Percentiles rank a stretch among this genome's conserved stretches.
Evolutionary conservation across 2,888 invertebrate species (phyloP).

Genomic region (Morinoia aosen): DNA sequence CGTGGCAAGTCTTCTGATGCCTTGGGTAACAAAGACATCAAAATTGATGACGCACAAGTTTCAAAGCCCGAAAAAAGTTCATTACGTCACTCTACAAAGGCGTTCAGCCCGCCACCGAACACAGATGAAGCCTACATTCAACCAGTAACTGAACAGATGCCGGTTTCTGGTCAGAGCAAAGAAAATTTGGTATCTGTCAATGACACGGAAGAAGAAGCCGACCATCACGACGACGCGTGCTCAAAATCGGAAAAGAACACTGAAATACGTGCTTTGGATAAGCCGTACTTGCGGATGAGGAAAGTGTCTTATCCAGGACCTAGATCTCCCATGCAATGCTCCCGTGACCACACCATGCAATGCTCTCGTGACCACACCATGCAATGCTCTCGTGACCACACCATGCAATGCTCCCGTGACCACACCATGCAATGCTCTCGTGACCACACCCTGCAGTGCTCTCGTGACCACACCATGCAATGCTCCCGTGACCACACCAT

Average conservation of each 20-base stretch:
- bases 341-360: not conserved
- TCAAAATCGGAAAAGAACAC: not conserved
- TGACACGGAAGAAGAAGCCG: not conserved
- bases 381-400: not conserved
- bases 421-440: not conserved
- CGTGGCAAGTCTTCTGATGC: slow-evolving; percentile 13
- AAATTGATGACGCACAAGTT: not conserved
- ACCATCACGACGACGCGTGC: not conserved
- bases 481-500: not conserved
- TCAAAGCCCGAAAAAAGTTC: not conserved
- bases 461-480: too few species aligned
- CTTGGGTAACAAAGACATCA: not conserved
- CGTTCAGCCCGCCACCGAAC: not conserved
- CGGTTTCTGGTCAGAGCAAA: not conserved
- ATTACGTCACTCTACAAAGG: not conserved
- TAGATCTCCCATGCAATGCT: not conserved
- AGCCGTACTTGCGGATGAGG: not conserved
- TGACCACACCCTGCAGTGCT: not conserved
- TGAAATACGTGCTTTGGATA: not conserved
- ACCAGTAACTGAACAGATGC: not conserved
- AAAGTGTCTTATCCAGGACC: not conserved
- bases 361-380: not conserved
- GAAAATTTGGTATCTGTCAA: not conserved
- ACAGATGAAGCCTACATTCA: not conserved
- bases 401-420: not conserved